Conservation (phyloP, 2,113 vertebrate species). For the Bubalus kerabau region DNA sequence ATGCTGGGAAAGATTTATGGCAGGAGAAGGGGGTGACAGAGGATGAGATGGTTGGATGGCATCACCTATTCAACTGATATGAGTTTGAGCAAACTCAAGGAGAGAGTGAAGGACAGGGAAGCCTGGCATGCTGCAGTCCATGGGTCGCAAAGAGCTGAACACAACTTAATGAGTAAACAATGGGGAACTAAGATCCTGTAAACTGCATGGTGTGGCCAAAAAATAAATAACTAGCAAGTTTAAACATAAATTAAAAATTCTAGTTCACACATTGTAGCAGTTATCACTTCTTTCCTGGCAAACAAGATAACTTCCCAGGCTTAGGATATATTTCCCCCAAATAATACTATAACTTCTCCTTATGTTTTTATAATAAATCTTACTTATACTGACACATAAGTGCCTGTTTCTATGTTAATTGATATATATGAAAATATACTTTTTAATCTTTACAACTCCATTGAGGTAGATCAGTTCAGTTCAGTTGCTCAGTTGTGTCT, state of each 20-base stretch:
- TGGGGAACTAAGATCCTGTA: neutral
- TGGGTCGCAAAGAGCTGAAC: neutral
- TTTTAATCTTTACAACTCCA: neutral
- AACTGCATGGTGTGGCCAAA: neutral
- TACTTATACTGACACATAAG: neutral
- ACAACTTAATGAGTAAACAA: neutral
- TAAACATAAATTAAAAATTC: neutral
- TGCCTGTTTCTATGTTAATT: neutral
- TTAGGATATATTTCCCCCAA: neutral
- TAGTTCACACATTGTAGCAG: neutral
- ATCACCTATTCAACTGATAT: neutral
- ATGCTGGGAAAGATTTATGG: neutral
- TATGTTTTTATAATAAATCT: neutral
- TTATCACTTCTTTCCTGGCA: neutral
- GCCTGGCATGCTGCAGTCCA: neutral
- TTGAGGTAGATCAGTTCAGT: neutral
- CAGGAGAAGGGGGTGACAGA: neutral
- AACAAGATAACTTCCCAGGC: neutral
- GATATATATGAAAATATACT: neutral
- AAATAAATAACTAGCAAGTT: neutral
- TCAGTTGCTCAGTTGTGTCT: neutral
- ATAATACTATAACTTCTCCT: neutral
- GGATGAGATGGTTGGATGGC: neutral
- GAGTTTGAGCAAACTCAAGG: neutral
- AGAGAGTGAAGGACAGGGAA: neutral